These are phyloP conservation scores for Noctua janthina DNA, from an alignment of 2,888 invertebrate genomes.

Conservation along the genomic window DNA sequence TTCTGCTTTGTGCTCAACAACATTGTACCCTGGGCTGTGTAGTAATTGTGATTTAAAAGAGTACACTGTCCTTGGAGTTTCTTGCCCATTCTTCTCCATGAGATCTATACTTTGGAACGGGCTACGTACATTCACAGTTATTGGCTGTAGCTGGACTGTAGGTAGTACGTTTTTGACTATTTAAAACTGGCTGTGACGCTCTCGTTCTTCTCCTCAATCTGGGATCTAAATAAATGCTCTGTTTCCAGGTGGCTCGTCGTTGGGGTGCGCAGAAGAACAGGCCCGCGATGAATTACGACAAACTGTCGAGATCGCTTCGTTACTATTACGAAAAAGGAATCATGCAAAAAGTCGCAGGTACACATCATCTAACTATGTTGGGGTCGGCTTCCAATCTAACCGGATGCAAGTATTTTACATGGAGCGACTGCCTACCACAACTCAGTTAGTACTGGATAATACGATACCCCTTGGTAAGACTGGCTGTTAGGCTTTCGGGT, in stretches of 20 bases:
- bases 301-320: constrained; percentile 97
- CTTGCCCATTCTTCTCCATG: neutral
- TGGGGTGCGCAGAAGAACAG: constrained; percentile 99
- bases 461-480: neutral
- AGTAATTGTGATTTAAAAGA: neutral
- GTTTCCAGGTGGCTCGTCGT: constrained; percentile 95
- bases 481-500: neutral
- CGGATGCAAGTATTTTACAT: neutral
- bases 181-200: neutral
- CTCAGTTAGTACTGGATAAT: neutral
- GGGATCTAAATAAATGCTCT: neutral
- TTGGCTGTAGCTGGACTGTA: neutral
- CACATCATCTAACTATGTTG: neutral
- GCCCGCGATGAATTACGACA: constrained; percentile 99
- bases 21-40: neutral
- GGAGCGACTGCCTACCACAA: neutral
- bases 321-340: constrained; percentile 99
- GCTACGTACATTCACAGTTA: neutral
- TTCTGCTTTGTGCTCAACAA: neutral
- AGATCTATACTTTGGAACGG: neutral
- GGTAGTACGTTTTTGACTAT: neutral
- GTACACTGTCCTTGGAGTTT: neutral
- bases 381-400: neutral
- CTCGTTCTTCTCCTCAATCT: neutral
- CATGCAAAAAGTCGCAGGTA: constrained; percentile 98